Evolutionary conservation across 2,113 vertebrate species (phyloP), one percentile per base, ranked within the genome.

Genomic region (Hypocryptadius cinnamomeus): DNA sequence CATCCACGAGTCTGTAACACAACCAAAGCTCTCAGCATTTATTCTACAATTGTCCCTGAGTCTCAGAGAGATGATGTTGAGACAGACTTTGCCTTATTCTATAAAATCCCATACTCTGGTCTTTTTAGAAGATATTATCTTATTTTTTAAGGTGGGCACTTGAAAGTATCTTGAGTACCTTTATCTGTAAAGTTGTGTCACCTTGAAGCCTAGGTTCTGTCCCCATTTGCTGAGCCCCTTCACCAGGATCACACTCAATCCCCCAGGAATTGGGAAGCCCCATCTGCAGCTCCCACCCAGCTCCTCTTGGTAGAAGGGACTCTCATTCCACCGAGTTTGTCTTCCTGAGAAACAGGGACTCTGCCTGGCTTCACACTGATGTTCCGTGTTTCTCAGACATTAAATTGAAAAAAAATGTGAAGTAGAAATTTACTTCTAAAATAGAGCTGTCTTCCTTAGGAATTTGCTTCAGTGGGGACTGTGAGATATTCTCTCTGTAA

Each of bases 401-500:
- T 56, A 56, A 28, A 50, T 31, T 39, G 60, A 76, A 82, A 94
- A 53, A 53, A 92, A 91, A 79, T 6, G 79, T 3, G 5, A 85
- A 83, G 30, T 21, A 77, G 66, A 85, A 51, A n/a, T 61, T 79
- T 31, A 63, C 47, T 77, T n/a, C 61, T 80, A 90, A 94, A 94
- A 94, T 64, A 91, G 82, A 79, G 5, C 45, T 85, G 2, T 0
- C 66, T 87, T 92, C 78, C 79, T 77, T 40, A 87, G 91, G 89
- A 89, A 77, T 94, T 92, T 74, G 68, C 64, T 79, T 73, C 81
- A 77, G 56, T 74, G 56, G 22, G 35, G 56, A 87, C 51, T 79
- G 47, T 51, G 89, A 89, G 94, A 94, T 87, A 73, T 16, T 92
- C 63, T 57, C 59, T 88, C 73, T 59, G 53, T 89, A 87, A 82